Percentiles rank a stretch among this genome's conserved stretches.
phyloP scores from a whole-genome alignment of 2,888 invertebrate genomes.

The Oscheius sp. region DNA sequence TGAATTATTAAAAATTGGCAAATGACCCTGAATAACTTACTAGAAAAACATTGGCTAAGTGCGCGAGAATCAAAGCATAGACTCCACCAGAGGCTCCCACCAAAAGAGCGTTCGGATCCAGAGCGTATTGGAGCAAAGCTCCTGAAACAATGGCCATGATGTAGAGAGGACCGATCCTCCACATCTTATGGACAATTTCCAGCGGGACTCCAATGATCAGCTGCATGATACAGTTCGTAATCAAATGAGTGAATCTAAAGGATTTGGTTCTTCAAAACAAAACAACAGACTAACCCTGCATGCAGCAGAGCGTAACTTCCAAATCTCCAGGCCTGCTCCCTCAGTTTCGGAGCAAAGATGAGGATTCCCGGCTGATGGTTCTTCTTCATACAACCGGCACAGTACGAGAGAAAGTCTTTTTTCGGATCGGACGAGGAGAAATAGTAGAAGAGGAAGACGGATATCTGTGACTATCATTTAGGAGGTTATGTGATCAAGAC shows the following conservation, averaged over 20 bases:
- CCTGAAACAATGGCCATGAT: conserved; percentile 62
- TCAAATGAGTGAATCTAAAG: conserved; percentile 79
- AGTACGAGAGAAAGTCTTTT: conserved; percentile 75
- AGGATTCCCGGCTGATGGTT: conserved; percentile 75
- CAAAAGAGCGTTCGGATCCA: conserved; percentile 79
- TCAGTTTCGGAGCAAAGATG: conserved; percentile 87
- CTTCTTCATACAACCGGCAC: conserved; percentile 82
- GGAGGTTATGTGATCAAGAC: background rate
- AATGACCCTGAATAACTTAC: conserved; percentile 62
- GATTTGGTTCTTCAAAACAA: background rate
- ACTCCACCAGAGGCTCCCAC: conserved; percentile 76
- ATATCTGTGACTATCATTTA: conserved; percentile 73
- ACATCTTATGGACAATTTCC: conserved; percentile 90
- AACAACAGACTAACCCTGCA: conserved; percentile 44
- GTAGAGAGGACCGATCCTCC: conserved; percentile 83
- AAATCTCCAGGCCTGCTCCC: conserved; percentile 91
- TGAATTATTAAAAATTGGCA: conserved; percentile 72
- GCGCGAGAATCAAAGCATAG: conserved; percentile 75
- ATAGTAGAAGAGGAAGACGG: conserved; percentile 77
- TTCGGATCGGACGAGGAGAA: conserved; percentile 72
- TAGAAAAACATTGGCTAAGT: conserved; percentile 75
- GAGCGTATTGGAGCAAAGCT: conserved; percentile 76
- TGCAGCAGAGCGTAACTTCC: conserved; percentile 82
- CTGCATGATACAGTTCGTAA: conserved; percentile 91
- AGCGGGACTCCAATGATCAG: conserved; percentile 91